Conservation (phyloP, 92 coral and sea anemone genomes). For the Scolanthus callimorphus region DNA sequence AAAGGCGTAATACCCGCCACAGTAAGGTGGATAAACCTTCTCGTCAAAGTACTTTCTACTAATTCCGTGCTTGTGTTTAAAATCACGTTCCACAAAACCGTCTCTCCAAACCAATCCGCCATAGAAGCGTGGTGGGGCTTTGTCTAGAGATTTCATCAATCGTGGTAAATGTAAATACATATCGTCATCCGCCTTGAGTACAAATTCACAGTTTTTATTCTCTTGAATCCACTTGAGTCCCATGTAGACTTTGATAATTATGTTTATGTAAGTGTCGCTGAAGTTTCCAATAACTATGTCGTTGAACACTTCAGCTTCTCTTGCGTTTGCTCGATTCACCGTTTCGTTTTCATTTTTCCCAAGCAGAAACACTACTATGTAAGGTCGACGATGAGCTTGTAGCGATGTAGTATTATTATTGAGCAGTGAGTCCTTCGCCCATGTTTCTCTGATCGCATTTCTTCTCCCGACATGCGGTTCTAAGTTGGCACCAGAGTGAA, state of each 20-base stretch:
- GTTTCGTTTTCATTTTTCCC: constrained; percentile 23
- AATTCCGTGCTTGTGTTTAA: constrained; percentile 39
- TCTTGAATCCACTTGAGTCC: constrained; percentile 38
- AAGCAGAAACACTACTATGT: constrained; percentile 30
- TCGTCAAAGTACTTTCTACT: constrained; percentile 26
- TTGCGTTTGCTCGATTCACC: constrained; percentile 12
- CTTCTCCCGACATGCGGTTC: constrained; percentile 12
- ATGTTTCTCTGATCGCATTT: constrained; percentile 43
- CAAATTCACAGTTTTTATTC: constrained; percentile 14
- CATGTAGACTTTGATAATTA: constrained; percentile 53
- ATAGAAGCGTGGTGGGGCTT: constrained; percentile 33
- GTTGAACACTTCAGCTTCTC: constrained; percentile 32
- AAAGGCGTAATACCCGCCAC: constrained; percentile 32
- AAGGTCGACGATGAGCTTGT: too few relatives aligned
- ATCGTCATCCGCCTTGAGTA: constrained; percentile 59
- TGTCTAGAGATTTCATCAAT: constrained; percentile 20
- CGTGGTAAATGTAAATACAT: constrained; percentile 34
- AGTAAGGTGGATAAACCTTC: constrained; percentile 45
- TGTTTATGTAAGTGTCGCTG: constrained; percentile 24
- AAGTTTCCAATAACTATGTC: constrained; percentile 58
- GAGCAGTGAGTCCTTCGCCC: too few relatives aligned
- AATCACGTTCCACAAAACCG: constrained; percentile 31
- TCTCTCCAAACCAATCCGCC: constrained; percentile 39
- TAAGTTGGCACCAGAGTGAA: constrained; percentile 21
- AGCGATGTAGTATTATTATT: too few relatives aligned